Evolutionary conservation across 92 coral and sea anemone genomes (phyloP).

Genomic region (Paragorgia papillata): DNA sequence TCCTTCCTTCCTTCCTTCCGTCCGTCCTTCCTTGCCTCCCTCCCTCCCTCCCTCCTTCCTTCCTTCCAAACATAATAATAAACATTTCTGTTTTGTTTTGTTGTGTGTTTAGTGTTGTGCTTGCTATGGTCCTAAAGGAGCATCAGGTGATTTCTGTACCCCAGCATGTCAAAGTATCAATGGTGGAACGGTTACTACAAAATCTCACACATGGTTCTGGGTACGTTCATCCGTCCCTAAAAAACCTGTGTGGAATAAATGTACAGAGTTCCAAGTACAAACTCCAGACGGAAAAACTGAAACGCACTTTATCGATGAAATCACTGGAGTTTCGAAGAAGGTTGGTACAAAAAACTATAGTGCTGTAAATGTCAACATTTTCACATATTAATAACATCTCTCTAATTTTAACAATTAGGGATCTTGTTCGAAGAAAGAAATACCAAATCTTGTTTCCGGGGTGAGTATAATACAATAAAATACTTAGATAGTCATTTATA

Average conservation of each 20-base stretch:
- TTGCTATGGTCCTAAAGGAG: conserved; percentile 31
- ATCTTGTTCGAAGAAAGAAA: conserved; percentile 9
- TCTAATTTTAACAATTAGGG: background rate
- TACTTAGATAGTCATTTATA: too few species aligned
- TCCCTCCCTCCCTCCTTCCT: too few species aligned
- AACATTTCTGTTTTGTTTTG: background rate
- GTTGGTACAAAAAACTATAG: background rate
- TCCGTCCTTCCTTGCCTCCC: too few species aligned
- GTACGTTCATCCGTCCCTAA: conserved; percentile 5
- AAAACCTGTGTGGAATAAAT: conserved; percentile 12
- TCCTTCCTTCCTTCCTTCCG: too few species aligned
- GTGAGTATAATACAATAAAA: conserved; percentile 7
- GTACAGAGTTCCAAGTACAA: conserved; percentile 6
- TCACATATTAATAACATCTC: background rate
- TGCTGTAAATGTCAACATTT: background rate
- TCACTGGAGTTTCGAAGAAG: conserved; percentile 16
- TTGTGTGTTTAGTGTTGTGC: conserved; percentile 19
- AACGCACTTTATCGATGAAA: conserved; percentile 9
- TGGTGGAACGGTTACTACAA: conserved; percentile 16
- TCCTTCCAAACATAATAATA: too few species aligned
- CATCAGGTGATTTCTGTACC: conserved; percentile 19
- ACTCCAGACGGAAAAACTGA: background rate
- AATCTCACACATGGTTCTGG: conserved; percentile 24
- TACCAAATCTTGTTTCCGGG: conserved; percentile 13
- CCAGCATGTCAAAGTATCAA: conserved; percentile 17